Percentiles rank a stretch among this genome's conserved stretches.
Evolutionary conservation across 2,888 invertebrate species (phyloP).

Genomic region (Baccha elongata): DNA sequence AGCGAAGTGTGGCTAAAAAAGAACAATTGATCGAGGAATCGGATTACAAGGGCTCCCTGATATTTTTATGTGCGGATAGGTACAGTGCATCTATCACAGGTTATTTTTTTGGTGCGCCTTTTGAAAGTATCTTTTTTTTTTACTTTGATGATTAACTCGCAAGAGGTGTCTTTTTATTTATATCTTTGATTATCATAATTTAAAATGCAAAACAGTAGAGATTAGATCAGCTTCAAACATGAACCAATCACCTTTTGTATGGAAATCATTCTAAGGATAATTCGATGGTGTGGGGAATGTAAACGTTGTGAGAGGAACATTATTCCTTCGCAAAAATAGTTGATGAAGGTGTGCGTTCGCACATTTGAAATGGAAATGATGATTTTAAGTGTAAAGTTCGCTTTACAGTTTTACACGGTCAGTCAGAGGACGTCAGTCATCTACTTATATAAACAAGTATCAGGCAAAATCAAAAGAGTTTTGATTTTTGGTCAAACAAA

Average conservation of each 20-base stretch:
- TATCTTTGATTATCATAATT: conserved; percentile 46
- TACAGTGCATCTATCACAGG: conserved; percentile 31
- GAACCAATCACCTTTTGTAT: conserved; percentile 6
- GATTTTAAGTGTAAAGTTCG: too few relatives aligned
- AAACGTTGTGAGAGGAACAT: too few relatives aligned
- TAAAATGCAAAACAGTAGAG: conserved; percentile 65
- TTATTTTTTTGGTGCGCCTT: conserved; percentile 42
- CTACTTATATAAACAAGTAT: too few relatives aligned
- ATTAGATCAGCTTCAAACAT: conserved; percentile 38
- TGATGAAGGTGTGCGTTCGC: too few relatives aligned
- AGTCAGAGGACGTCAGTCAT: too few relatives aligned
- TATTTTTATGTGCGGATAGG: too few relatives aligned
- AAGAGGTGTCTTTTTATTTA: conserved; percentile 41
- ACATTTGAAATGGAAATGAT: too few relatives aligned
- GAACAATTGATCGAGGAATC: conserved; percentile 68
- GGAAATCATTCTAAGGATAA: background rate
- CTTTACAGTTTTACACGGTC: too few relatives aligned
- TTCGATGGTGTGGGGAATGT: too few relatives aligned
- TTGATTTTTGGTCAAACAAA: too few relatives aligned
- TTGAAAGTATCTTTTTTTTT: conserved; percentile 29
- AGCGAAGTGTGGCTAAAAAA: conserved; percentile 59
- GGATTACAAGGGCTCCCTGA: conserved; percentile 52
- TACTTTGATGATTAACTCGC: conserved; percentile 18
- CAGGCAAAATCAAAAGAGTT: too few relatives aligned
- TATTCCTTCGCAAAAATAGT: too few relatives aligned